These are phyloP conservation scores for Phrynocephalus vlangalii DNA, from an alignment of 2,797 vertebrate genomes.

Conservation along the genomic window DNA sequence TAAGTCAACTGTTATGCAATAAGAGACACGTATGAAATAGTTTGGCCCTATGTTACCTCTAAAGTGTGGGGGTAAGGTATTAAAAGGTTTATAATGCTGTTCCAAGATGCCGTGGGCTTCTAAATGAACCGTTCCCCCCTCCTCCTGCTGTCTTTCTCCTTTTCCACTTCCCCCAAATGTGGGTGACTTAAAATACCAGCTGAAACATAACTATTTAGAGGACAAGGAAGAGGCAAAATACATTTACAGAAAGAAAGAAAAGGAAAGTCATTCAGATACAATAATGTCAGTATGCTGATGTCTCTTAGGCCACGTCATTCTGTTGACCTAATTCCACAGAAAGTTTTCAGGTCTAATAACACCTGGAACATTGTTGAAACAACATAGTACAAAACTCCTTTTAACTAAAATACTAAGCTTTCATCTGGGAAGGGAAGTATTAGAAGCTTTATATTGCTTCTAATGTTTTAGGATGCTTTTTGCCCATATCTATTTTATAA, in stretches of 20 bases:
- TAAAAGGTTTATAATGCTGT: neutral
- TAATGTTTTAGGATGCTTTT: neutral
- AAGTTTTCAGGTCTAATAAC: slow-evolving; percentile 1
- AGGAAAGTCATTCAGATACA: neutral
- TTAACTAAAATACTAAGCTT: neutral
- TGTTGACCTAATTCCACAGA: slow-evolving; percentile 13
- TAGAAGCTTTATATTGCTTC: neutral
- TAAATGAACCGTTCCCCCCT: neutral
- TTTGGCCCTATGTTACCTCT: neutral
- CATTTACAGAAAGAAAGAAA: neutral
- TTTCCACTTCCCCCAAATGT: too few species aligned
- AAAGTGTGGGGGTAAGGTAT: neutral
- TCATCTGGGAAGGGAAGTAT: neutral
- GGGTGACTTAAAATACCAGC: neutral
- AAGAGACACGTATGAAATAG: neutral
- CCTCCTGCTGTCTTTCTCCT: neutral
- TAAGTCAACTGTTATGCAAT: slow-evolving; percentile 6
- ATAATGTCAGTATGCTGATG: neutral
- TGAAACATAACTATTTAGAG: neutral
- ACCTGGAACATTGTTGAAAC: neutral
- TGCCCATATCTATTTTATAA: neutral
- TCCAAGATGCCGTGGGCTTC: neutral
- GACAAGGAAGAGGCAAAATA: neutral
- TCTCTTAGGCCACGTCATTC: neutral
- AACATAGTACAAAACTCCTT: neutral